Base-by-base conservation (phyloP, 2,888 invertebrate species). In the Aporophyla nigra region DNA sequence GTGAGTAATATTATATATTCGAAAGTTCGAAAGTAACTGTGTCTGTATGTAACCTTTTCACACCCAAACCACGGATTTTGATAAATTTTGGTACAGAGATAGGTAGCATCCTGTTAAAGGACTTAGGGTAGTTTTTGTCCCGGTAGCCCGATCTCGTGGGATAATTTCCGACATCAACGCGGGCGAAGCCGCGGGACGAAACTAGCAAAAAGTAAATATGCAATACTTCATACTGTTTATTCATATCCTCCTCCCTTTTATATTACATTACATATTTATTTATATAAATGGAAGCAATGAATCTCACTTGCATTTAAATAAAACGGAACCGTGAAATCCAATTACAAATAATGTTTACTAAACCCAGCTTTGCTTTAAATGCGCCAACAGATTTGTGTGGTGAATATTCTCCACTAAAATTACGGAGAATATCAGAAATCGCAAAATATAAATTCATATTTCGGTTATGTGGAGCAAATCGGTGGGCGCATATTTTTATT, bases 401-500 rank as follows among this genome's bases (percentile, higher is more conserved):
- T 65, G 63, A 71, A 71, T 56, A 84, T 80, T 80, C 46, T 33
- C 27, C 19, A 53, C 54, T 82, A 49, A 58, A 76, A 82, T 68
- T 54, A 49, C 63, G 14, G 58, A 71, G 54, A 68, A 73, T 67
- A 82, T 72, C 67, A 58, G 67, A 72, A 72, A 75, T 62, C 59
- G 63, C 19, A 12, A 78, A 83, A 76, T 81, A 74, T 78, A 71
- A 87, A 87, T 85, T 83, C 76, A 70, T 67, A 82, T 82, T 86
- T 82, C 74, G 69, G 68, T 63, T 80, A 78, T 83, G 76, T 82
- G 86, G 88, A 84, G 89, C 86, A 91, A 91, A 92, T 90, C 87
- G 89, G 66, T 85, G 76, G 87, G 79, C 90, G 90, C 90, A 92
- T 90, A 92, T 90, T 91, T 93, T 90, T 88, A 88, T 87, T 86